Evolutionary conservation across 2,113 vertebrate species (phyloP).

Genomic region (Tauraco erythrolophus): DNA sequence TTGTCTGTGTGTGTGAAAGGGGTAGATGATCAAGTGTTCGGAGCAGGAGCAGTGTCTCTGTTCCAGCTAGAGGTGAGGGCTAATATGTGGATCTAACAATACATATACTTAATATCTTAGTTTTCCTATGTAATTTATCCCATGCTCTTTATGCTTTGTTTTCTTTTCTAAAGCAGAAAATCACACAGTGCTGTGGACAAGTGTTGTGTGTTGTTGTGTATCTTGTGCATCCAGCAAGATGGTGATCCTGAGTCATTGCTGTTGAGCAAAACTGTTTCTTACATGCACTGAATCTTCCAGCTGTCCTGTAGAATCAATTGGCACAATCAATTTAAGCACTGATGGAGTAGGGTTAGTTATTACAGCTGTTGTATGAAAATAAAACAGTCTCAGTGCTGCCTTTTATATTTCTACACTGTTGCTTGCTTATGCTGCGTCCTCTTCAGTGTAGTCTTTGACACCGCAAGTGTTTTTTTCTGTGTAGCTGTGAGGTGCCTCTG

Average conservation of each 20-base stretch:
- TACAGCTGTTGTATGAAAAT: not conserved
- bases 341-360: not conserved
- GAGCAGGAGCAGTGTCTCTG: not conserved
- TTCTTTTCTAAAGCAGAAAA: not conserved
- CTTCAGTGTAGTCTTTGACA: not conserved
- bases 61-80: not conserved
- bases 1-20: too few relatives aligned
- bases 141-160: not conserved
- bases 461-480: not conserved
- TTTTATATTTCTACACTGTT: not conserved
- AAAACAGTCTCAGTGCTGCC: not conserved
- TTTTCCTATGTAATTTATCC: not conserved
- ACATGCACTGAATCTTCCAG: not conserved
- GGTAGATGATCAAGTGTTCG: not conserved
- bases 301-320: not conserved
- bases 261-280: not conserved
- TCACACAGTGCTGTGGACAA: not conserved
- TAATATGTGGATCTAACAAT: not conserved
- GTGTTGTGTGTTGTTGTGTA: not conserved
- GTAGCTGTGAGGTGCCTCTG: not conserved
- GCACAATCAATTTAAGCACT: not conserved
- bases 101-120: not conserved
- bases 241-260: constrained; percentile 34
- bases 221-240: not conserved
- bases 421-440: not conserved